Evolutionary conservation across 2,888 invertebrate genomes (phyloP).

Genomic region (Cantharis flavilabris): DNA sequence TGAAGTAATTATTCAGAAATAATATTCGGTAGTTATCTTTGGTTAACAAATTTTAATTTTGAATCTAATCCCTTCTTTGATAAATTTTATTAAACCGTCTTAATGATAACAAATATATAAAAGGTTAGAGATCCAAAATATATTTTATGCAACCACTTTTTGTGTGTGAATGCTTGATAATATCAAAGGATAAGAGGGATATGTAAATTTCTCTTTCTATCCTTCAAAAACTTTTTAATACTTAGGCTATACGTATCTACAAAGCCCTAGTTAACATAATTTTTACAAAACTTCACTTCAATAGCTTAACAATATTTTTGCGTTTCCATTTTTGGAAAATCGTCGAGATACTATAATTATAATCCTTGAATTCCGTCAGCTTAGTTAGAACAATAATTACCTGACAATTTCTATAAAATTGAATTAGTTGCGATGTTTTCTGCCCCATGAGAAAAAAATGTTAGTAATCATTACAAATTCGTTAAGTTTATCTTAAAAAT

Average conservation of each 20-base stretch:
- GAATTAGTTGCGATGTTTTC: too few species aligned
- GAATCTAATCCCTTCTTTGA: neutral
- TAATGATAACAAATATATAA: neutral
- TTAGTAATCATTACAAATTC: neutral
- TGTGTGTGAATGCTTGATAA: neutral
- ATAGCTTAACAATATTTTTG: neutral
- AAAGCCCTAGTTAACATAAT: neutral
- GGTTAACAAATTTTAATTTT: neutral
- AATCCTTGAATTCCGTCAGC: too few species aligned
- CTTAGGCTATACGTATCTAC: neutral
- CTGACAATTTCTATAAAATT: too few species aligned
- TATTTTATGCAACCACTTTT: neutral
- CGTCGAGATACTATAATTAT: neutral
- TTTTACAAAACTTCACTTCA: neutral
- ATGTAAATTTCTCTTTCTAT: neutral
- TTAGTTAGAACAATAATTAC: too few species aligned
- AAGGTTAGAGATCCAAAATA: neutral
- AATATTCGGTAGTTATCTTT: slow-evolving; percentile 10
- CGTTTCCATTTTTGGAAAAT: neutral
- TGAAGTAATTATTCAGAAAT: slow-evolving; percentile 17
- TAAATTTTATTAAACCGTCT: neutral
- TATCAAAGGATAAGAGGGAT: neutral
- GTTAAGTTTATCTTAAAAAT: neutral
- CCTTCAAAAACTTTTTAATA: neutral
- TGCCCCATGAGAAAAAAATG: neutral